Percentiles rank a stretch among this genome's conserved stretches.
These are phyloP conservation scores for Squalus acanthias DNA, from an alignment of 2,797 vertebrate species.

Conservation along the genomic window DNA sequence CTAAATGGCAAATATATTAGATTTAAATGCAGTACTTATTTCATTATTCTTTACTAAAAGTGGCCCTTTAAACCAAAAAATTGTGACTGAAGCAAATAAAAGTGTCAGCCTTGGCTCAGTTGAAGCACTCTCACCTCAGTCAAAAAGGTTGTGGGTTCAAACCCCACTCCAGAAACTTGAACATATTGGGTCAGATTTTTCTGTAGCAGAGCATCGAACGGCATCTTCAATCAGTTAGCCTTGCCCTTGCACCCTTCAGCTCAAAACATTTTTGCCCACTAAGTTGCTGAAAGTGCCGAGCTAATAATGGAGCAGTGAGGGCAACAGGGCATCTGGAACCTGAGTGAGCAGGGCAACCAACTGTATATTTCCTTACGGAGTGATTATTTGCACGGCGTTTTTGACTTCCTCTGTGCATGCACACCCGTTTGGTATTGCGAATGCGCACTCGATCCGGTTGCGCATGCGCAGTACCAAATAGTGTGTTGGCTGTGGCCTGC, in stretches of 20 bases:
- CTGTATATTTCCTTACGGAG: background rate
- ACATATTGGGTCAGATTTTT: background rate
- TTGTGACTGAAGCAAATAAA: too few relatives aligned
- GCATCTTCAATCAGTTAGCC: background rate
- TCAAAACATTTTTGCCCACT: background rate
- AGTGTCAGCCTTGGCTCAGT: background rate
- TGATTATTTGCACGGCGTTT: too few relatives aligned
- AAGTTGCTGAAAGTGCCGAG: background rate
- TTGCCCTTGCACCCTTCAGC: background rate
- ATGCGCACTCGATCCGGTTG: too few relatives aligned
- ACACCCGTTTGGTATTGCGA: too few relatives aligned
- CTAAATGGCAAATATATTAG: background rate
- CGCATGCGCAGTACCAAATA: too few relatives aligned
- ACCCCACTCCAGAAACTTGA: background rate
- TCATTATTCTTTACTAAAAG: too few relatives aligned
- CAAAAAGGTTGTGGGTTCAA: background rate
- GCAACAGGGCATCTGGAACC: background rate
- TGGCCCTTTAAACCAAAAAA: too few relatives aligned
- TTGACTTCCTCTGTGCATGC: too few relatives aligned
- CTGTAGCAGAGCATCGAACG: too few relatives aligned
- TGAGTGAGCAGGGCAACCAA: background rate
- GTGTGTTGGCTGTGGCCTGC: too few relatives aligned
- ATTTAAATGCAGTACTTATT: background rate
- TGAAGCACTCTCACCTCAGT: background rate
- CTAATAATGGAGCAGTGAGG: too few relatives aligned